These are phyloP conservation scores for Chrysopilus asiliformis DNA, from an alignment of 2,888 invertebrate species.

Conservation along the genomic window DNA sequence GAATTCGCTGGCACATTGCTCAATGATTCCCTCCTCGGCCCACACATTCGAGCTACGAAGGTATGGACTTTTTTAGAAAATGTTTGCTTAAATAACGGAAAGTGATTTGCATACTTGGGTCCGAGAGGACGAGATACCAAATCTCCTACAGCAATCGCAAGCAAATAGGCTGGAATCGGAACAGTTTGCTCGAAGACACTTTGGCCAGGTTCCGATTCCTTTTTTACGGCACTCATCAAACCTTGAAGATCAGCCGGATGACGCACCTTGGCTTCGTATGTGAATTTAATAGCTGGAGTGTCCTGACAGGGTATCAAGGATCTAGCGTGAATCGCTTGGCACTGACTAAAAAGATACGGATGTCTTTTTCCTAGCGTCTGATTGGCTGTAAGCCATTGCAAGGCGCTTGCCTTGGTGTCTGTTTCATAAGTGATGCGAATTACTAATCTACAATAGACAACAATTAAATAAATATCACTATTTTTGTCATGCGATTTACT, in stretches of 20 bases:
- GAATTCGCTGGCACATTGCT: conserved; percentile 78
- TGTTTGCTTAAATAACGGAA: neutral
- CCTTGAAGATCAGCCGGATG: conserved; percentile 64
- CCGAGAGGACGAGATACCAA: conserved; percentile 63
- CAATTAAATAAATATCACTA: conserved; percentile 9
- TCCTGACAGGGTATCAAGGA: conserved; percentile 88
- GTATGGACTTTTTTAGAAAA: too few species aligned
- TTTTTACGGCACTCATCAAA: conserved; percentile 74
- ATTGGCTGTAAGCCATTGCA: conserved; percentile 78
- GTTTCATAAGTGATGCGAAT: conserved; percentile 59
- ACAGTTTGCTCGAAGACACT: conserved; percentile 59
- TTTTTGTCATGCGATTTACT: conserved; percentile 12
- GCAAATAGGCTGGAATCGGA: conserved; percentile 77
- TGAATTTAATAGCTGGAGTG: conserved; percentile 77
- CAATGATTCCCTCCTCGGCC: conserved; percentile 76
- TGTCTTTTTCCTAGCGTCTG: conserved; percentile 79
- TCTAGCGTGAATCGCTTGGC: conserved; percentile 79
- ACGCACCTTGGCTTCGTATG: conserved; percentile 61
- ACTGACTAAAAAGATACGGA: conserved; percentile 77
- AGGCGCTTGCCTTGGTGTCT: conserved; percentile 60
- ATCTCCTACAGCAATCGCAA: conserved; percentile 79
- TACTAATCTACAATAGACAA: conserved; percentile 19
- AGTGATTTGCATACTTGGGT: conserved; percentile 37
- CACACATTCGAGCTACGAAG: conserved; percentile 62
- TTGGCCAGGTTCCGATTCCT: conserved; percentile 28